Conservation (phyloP, 2,113 vertebrate genomes). For the Lamprotornis superbus region DNA sequence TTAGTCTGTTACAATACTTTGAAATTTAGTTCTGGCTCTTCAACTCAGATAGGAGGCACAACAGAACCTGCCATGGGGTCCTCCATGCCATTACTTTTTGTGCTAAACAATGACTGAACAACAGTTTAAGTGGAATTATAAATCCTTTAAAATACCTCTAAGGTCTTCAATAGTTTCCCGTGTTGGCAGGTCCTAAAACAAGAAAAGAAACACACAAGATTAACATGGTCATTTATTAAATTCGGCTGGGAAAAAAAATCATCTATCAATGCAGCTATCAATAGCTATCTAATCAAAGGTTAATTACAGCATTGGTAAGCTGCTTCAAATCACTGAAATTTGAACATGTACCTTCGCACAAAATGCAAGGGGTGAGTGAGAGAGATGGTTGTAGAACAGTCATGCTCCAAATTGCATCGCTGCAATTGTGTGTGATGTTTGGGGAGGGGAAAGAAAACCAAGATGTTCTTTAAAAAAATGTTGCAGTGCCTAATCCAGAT, state of each 20-base stretch:
- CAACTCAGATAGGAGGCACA: not conserved
- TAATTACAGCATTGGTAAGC: not conserved
- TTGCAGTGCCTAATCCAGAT: not conserved
- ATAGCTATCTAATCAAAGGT: not conserved
- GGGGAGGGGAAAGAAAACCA: not conserved
- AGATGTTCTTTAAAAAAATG: not conserved
- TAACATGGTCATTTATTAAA: not conserved
- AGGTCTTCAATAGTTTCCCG: constrained; percentile 77
- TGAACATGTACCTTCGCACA: not conserved
- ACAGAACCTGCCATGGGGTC: not conserved
- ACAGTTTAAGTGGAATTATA: not conserved
- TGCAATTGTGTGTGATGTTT: not conserved
- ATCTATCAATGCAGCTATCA: not conserved
- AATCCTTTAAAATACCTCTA: constrained; percentile 65
- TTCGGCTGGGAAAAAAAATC: not conserved
- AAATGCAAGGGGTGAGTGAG: not conserved
- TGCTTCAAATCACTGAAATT: not conserved
- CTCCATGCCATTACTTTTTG: not conserved
- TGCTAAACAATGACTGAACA: not conserved
- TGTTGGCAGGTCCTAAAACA: constrained; percentile 68
- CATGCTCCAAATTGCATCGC: not conserved
- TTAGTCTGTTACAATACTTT: not conserved
- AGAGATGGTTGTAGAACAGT: constrained; percentile 19
- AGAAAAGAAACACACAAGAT: not conserved
- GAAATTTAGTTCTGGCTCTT: not conserved